A percentile compares a stretch with the other conserved stretches of the same genome.
phyloP scores from a whole-genome alignment of 2,797 vertebrate genomes.

The Pterois miles region DNA sequence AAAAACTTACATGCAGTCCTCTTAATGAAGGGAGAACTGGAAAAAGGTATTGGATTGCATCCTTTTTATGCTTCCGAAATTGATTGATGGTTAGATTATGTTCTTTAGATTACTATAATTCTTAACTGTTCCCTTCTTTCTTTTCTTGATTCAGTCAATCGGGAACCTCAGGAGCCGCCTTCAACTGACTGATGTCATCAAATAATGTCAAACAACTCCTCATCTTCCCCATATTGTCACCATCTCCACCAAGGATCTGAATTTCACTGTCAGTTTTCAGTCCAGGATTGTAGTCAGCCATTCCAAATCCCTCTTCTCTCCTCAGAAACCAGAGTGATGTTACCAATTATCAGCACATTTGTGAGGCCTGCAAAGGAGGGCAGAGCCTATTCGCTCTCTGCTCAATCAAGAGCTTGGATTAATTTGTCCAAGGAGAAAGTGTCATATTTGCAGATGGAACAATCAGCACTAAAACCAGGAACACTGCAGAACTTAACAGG shows the following conservation, averaged over 20 bases:
- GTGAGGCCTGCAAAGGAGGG: not conserved
- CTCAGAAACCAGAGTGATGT: not conserved
- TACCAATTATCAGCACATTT: not conserved
- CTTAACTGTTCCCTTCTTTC: not conserved
- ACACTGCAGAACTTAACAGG: not conserved
- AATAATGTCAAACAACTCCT: not conserved
- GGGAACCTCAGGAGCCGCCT: conserved; percentile 79
- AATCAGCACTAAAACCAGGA: not conserved
- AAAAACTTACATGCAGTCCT: too few relatives aligned
- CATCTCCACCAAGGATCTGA: not conserved
- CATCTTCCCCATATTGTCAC: not conserved
- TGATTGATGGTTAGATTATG: not conserved
- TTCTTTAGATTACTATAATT: not conserved
- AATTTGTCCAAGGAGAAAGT: not conserved
- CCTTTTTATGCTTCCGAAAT: not conserved
- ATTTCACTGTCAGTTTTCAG: not conserved
- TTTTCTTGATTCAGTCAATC: conserved; percentile 72
- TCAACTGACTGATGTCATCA: conserved; percentile 74
- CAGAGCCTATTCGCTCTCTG: not conserved
- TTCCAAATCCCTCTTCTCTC: not conserved
- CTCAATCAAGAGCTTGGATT: not conserved
- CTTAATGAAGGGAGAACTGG: not conserved
- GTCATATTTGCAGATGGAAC: not conserved
- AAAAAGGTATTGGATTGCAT: not conserved
- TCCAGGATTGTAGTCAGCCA: not conserved